Evolutionary conservation across 2,797 vertebrate genomes (phyloP).

Genomic region (Dryobates pubescens): DNA sequence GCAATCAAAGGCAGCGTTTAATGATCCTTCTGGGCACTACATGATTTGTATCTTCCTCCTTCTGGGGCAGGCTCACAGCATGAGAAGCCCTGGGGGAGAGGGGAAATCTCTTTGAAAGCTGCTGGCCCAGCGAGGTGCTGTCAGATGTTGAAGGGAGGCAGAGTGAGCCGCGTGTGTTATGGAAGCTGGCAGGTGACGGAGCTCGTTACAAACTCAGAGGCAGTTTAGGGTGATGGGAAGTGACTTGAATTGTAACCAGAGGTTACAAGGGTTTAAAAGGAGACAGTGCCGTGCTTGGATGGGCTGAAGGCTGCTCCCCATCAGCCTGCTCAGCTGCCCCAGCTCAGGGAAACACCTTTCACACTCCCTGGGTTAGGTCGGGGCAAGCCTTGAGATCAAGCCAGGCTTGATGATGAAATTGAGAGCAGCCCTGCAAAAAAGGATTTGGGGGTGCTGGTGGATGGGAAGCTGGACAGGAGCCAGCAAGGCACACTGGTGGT

Average conservation of each 20-base stretch:
- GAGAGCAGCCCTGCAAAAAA: no score
- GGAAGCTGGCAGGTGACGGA: slow-evolving; percentile 50
- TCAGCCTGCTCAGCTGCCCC: neutral
- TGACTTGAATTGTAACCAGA: slow-evolving; percentile 5
- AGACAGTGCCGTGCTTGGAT: neutral
- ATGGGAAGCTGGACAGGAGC: no score
- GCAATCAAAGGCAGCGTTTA: neutral
- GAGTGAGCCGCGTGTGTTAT: neutral
- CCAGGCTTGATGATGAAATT: no score
- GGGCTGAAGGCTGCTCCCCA: neutral
- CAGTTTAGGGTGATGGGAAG: slow-evolving; percentile 19
- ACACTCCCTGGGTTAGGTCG: rapidly evolving
- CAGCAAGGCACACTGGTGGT: no score
- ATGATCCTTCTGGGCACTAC: neutral
- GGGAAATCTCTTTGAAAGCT: neutral
- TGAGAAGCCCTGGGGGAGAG: neutral
- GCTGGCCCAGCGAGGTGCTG: neutral
- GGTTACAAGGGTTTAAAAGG: slow-evolving; percentile 4
- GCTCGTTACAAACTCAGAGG: neutral
- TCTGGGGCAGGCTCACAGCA: neutral
- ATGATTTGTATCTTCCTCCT: slow-evolving; percentile 15
- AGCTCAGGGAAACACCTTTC: neutral
- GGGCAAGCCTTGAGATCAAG: no score
- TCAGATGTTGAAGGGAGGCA: neutral
- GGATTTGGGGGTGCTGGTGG: no score